A percentile compares a stretch with the other conserved stretches of the same genome.
Conservation (phyloP, 2,888 invertebrate species). For the Smittia sp. region DNA sequence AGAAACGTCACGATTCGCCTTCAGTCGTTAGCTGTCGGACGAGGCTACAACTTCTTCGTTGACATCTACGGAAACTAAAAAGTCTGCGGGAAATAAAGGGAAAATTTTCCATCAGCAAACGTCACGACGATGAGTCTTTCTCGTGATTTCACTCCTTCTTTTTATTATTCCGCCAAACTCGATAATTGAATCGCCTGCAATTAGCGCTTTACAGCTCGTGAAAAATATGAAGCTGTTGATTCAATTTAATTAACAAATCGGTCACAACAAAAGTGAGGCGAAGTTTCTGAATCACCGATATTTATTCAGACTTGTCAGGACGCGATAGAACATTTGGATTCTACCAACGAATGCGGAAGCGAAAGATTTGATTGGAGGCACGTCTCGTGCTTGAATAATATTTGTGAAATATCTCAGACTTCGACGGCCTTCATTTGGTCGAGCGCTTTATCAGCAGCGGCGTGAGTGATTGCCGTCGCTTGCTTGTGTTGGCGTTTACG, state of each 20-base stretch:
- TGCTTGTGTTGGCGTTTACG: no score
- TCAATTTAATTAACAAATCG: neutral
- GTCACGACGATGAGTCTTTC: neutral
- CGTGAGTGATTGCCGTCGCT: no score
- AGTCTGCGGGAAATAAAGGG: neutral
- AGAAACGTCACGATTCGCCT: conserved; percentile 36
- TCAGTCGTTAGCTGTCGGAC: conserved; percentile 28
- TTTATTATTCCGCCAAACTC: neutral
- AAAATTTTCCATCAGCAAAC: neutral
- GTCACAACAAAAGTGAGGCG: neutral
- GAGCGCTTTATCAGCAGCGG: neutral
- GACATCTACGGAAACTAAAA: conserved; percentile 37
- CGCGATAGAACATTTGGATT: no score
- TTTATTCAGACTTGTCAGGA: no score
- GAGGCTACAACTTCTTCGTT: conserved; percentile 37
- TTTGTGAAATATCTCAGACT: no score
- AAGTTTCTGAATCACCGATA: no score
- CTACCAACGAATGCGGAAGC: no score
- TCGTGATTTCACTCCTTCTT: neutral
- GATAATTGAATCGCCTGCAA: neutral
- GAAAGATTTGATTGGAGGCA: no score
- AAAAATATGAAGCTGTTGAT: no score
- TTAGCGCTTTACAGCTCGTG: neutral
- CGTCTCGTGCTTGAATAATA: no score
- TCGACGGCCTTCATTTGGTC: neutral